Evolutionary conservation across 2,888 invertebrate species (phyloP).

Genomic region (Tetragnatha montana): DNA sequence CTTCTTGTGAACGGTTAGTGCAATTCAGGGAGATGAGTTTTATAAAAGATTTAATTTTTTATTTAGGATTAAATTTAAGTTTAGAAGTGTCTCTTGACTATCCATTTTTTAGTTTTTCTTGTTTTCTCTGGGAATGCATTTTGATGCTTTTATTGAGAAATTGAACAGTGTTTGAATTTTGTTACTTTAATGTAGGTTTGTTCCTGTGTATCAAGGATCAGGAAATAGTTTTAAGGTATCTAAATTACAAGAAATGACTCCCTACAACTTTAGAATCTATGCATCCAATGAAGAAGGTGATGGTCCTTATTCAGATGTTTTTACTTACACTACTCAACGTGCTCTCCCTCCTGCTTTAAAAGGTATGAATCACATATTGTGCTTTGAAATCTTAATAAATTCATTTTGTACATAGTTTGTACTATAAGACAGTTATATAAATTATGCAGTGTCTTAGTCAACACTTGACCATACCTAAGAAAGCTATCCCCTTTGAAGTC

Average conservation of each 20-base stretch:
- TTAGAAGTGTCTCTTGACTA: too few relatives aligned
- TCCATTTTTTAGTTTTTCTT: neutral
- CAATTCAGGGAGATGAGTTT: too few relatives aligned
- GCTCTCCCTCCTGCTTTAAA: constrained; percentile 89
- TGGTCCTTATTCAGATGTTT: constrained; percentile 85
- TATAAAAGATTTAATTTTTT: too few relatives aligned
- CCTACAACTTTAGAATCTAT: constrained; percentile 89
- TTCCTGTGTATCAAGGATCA: constrained; percentile 84
- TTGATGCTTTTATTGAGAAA: neutral
- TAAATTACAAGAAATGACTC: constrained; percentile 87
- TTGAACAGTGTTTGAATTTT: neutral
- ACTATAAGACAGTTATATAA: too few relatives aligned
- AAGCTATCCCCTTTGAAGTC: too few relatives aligned
- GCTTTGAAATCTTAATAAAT: neutral
- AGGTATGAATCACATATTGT: too few relatives aligned
- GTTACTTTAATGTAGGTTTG: constrained; percentile 73
- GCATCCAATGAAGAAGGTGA: constrained; percentile 90
- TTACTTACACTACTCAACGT: constrained; percentile 84
- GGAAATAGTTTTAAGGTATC: constrained; percentile 87
- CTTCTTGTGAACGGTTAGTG: too few relatives aligned
- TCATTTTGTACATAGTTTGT: too few relatives aligned
- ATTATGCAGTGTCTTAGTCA: too few relatives aligned
- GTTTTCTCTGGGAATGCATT: neutral
- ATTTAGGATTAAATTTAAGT: too few relatives aligned
- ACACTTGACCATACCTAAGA: too few relatives aligned